phyloP scores from a whole-genome alignment of 2,113 vertebrate species.

The Lutjanus erythropterus region DNA sequence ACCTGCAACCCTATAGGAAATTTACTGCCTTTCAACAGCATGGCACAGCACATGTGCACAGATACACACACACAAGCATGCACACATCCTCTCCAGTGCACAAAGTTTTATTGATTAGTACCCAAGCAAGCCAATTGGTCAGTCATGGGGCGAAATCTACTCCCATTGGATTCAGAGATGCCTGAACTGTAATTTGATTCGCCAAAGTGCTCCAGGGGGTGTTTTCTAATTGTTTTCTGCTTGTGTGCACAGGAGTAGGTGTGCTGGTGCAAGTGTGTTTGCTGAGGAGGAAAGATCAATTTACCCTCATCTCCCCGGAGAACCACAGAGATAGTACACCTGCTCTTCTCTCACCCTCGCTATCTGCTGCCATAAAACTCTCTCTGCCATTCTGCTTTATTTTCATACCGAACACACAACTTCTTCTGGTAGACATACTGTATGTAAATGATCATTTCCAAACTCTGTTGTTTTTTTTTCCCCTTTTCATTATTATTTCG shows the following conservation, averaged over 20 bases:
- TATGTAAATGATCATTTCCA: neutral
- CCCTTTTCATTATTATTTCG: neutral
- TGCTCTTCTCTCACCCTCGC: constrained; percentile 15
- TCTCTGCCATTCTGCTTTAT: constrained; percentile 1
- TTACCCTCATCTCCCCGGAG: constrained; percentile 35
- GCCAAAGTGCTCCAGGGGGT: constrained; percentile 40
- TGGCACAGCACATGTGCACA: neutral
- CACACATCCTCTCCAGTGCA: neutral
- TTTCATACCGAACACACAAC: too few relatives aligned
- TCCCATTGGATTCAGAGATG: constrained; percentile 37
- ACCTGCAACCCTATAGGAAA: constrained; percentile 24
- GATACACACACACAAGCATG: neutral
- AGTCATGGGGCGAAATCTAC: constrained; percentile 17
- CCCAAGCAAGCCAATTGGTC: constrained; percentile 36
- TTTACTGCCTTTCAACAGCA: constrained; percentile 31
- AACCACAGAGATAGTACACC: constrained; percentile 37
- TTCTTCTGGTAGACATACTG: too few relatives aligned
- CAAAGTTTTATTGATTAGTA: constrained; percentile 36
- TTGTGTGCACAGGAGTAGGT: constrained; percentile 9
- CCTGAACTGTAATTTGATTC: constrained; percentile 56
- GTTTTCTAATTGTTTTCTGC: constrained; percentile 53
- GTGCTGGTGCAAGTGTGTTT: constrained; percentile 26
- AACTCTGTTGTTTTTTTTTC: too few relatives aligned
- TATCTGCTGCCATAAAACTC: too few relatives aligned
- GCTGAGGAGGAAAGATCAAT: constrained; percentile 46